These are phyloP conservation scores for Trimorus sp. DNA, from an alignment of 2,888 invertebrate genomes.

Conservation along the genomic window DNA sequence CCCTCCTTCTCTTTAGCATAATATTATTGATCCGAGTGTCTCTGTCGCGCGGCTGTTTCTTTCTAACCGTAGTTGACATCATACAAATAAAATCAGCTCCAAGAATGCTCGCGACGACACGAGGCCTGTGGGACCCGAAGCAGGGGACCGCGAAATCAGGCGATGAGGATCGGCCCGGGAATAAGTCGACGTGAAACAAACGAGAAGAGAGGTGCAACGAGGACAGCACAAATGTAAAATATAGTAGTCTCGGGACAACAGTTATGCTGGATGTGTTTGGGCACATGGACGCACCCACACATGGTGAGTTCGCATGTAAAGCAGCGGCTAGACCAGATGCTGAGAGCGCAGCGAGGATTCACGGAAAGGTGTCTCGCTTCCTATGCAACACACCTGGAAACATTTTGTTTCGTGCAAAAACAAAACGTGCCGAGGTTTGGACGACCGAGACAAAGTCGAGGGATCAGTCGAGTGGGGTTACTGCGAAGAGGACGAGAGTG, in stretches of 20 bases:
- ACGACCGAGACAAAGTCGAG: too few relatives aligned
- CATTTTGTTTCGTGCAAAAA: too few relatives aligned
- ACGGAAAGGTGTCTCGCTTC: too few relatives aligned
- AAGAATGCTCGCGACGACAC: conserved; percentile 80
- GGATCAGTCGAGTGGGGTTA: too few relatives aligned
- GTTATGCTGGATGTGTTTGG: conserved; percentile 70
- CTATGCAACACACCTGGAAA: too few relatives aligned
- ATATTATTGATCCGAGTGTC: conserved; percentile 38
- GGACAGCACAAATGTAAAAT: conserved; percentile 74
- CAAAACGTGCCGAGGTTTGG: too few relatives aligned
- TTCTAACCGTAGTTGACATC: conserved; percentile 71
- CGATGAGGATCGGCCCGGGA: conserved; percentile 35
- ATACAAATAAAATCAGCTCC: conserved; percentile 81
- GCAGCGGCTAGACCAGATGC: too few relatives aligned
- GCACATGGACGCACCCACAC: conserved; percentile 66
- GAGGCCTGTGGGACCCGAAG: conserved; percentile 75
- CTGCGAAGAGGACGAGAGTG: too few relatives aligned
- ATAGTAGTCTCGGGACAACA: conserved; percentile 78
- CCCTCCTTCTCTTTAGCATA: conserved; percentile 47
- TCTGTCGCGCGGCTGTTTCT: conserved; percentile 43
- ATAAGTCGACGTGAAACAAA: conserved; percentile 57
- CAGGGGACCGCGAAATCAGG: conserved; percentile 55
- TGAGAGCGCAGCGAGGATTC: too few relatives aligned
- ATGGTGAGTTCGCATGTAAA: conserved; percentile 45
- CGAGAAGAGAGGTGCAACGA: conserved; percentile 44